phyloP scores from a whole-genome alignment of 2,797 vertebrate species.

The Gallirallus australis region DNA sequence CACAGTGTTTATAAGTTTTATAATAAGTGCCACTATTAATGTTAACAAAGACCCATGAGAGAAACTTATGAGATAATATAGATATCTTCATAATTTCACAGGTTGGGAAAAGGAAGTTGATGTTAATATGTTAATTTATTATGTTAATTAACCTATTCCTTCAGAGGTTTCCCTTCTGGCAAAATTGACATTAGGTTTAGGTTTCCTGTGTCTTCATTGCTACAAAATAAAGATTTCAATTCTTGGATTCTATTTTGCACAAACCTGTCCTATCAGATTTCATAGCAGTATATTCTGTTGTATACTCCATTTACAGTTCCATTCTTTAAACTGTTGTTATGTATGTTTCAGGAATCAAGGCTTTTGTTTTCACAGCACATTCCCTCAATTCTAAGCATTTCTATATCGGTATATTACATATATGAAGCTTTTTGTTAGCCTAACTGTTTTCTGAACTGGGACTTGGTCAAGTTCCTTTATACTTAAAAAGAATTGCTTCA shows the following conservation, averaged over 20 bases:
- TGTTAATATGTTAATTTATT: too few species aligned
- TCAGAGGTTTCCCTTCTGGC: too few species aligned
- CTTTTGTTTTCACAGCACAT: background rate
- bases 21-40: background rate
- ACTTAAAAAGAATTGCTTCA: background rate
- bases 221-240: too few species aligned
- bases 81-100: too few species aligned
- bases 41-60: too few species aligned
- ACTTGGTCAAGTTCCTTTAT: background rate
- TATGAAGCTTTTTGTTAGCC: background rate
- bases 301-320: background rate
- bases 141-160: too few species aligned
- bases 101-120: too few species aligned
- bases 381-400: background rate
- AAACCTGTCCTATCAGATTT: background rate
- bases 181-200: too few species aligned
- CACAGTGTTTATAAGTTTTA: background rate
- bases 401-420: background rate
- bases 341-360: background rate
- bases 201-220: too few species aligned
- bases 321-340: background rate
- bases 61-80: too few species aligned
- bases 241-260: too few species aligned
- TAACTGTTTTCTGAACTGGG: background rate
- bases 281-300: background rate